Evolutionary conservation across 2,797 vertebrate species (phyloP).

Genomic region (Sylvia borin): DNA sequence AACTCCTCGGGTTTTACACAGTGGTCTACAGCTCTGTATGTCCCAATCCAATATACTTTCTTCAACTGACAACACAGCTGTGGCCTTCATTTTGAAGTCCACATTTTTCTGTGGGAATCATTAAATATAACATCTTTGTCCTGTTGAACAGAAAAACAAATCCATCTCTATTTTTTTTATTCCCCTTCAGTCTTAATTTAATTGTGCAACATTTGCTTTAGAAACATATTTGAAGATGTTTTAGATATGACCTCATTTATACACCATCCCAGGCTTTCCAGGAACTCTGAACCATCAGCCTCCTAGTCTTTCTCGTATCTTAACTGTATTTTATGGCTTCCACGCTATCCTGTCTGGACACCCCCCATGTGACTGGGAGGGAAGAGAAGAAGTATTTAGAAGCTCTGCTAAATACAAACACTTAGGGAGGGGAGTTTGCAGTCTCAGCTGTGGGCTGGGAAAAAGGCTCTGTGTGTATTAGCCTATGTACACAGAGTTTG

Average conservation of each 20-base stretch:
- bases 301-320: background rate
- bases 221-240: conserved; percentile 38
- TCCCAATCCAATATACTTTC: background rate
- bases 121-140: background rate
- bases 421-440: background rate
- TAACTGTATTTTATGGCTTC: background rate
- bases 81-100: background rate
- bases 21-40: background rate
- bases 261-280: conserved; percentile 34
- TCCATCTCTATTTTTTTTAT: background rate
- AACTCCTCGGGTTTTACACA: background rate
- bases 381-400: too few relatives aligned
- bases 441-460: background rate
- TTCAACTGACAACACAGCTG: background rate
- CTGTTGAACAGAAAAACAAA: conserved; percentile 10
- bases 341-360: background rate
- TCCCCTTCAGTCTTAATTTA: background rate
- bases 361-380: background rate
- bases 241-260: conserved; percentile 38
- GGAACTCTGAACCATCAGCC: conserved; percentile 23
- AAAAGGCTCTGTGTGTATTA: background rate
- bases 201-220: conserved; percentile 43
- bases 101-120: background rate
- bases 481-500: background rate
- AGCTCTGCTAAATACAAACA: background rate